Conservation (phyloP, 2,113 vertebrate genomes). For the Mobula hypostoma region DNA sequence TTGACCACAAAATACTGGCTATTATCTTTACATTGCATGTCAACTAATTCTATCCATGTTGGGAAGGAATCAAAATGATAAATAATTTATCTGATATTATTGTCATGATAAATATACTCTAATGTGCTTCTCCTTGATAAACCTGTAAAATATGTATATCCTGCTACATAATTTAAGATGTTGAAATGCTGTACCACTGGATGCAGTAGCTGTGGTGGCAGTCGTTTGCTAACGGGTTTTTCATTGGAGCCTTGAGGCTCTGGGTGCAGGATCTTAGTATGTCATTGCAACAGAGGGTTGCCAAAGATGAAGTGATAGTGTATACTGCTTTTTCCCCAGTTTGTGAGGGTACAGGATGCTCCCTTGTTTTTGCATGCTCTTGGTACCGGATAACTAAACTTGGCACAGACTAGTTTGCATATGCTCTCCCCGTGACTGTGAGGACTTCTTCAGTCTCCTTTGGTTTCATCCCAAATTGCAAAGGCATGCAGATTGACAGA, state of each 20-base stretch:
- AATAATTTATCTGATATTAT: background rate
- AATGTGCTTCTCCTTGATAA: background rate
- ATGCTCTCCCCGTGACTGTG: too few species aligned
- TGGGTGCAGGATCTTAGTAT: background rate
- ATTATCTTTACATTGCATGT: background rate
- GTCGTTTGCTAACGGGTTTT: background rate
- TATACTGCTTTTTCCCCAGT: background rate
- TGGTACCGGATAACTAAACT: background rate
- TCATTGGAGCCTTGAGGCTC: background rate
- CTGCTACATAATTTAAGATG: background rate
- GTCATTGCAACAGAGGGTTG: background rate
- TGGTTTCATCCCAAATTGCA: too few species aligned
- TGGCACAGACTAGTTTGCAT: background rate
- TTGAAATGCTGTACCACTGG: background rate
- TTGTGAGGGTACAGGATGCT: background rate
- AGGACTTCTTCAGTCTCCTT: too few species aligned
- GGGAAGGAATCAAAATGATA: background rate
- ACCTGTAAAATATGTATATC: background rate
- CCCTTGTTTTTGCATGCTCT: background rate
- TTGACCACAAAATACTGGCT: background rate
- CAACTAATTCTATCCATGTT: background rate
- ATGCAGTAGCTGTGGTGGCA: background rate
- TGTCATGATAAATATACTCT: background rate
- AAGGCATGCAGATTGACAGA: too few species aligned
- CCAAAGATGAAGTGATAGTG: background rate